These are phyloP conservation scores for Physocephala rufipes DNA, from an alignment of 2,888 invertebrate genomes.

Conservation along the genomic window DNA sequence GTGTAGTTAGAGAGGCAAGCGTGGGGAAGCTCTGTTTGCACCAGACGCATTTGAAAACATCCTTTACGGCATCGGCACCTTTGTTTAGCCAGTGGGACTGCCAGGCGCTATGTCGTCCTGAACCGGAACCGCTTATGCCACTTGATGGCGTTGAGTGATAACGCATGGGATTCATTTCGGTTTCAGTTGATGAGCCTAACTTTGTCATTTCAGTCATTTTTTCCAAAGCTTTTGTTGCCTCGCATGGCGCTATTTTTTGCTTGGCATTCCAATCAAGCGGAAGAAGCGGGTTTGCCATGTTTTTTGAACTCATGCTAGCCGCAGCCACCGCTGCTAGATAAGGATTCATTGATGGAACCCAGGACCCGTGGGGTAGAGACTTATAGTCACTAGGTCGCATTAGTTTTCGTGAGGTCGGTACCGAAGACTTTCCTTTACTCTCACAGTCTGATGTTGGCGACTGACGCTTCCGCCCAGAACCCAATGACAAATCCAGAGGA, in stretches of 20 bases:
- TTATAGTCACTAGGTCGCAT: constrained; percentile 76
- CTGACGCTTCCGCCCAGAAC: constrained; percentile 77
- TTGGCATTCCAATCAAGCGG: constrained; percentile 79
- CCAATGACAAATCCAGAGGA: constrained; percentile 83
- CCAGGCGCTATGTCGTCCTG: constrained; percentile 91
- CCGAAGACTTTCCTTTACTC: constrained; percentile 69
- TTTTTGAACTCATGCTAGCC: constrained; percentile 78
- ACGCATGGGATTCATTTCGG: constrained; percentile 62
- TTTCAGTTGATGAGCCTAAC: constrained; percentile 70
- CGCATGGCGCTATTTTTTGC: constrained; percentile 79
- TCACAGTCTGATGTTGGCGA: constrained; percentile 67
- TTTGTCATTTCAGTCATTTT: constrained; percentile 92
- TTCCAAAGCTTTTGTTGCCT: constrained; percentile 87
- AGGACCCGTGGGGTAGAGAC: constrained; percentile 71
- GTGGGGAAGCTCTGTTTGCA: constrained; percentile 97
- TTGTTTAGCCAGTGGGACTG: constrained; percentile 98
- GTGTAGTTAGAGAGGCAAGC: constrained; percentile 91
- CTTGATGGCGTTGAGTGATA: constrained; percentile 36
- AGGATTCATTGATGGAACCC: constrained; percentile 83
- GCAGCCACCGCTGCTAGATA: constrained; percentile 84
- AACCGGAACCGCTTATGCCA: constrained; percentile 65
- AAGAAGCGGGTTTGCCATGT: constrained; percentile 58
- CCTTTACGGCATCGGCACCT: constrained; percentile 93
- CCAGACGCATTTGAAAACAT: constrained; percentile 97
- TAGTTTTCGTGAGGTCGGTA: constrained; percentile 69